Conservation (phyloP, 2,113 vertebrate genomes). For the Psilopsiagon aurifrons region DNA sequence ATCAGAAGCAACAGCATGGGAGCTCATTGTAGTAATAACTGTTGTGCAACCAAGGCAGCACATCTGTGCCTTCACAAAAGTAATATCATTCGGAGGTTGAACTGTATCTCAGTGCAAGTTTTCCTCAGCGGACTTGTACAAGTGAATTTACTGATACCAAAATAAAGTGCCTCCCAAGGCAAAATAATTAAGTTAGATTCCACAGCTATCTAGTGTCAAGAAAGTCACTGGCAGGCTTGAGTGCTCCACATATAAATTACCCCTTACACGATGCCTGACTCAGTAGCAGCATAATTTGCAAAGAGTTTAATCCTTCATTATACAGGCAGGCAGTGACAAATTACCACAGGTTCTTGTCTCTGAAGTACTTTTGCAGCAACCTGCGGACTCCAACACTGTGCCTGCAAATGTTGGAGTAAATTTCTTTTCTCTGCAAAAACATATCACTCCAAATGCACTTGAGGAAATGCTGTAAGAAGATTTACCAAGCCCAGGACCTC, state of each 20-base stretch:
- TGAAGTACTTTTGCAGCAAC: not conserved
- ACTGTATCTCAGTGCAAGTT: not conserved
- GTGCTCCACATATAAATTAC: not conserved
- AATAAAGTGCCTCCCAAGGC: constrained; percentile 7
- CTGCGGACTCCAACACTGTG: not conserved
- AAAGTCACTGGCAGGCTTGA: not conserved
- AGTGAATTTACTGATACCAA: not conserved
- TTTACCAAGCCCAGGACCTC: fast-evolving
- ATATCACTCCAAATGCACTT: not conserved
- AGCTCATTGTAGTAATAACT: fast-evolving
- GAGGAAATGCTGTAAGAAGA: not conserved
- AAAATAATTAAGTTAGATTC: constrained; percentile 30
- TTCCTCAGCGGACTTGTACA: not conserved
- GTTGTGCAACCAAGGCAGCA: not conserved
- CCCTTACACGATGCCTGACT: not conserved
- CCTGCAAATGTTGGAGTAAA: not conserved
- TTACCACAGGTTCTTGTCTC: not conserved
- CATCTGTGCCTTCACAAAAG: not conserved
- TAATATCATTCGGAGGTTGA: not conserved
- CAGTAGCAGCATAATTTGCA: not conserved
- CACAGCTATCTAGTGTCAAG: not conserved
- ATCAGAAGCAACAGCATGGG: not conserved
- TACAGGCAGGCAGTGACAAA: not conserved
- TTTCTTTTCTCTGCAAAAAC: not conserved
- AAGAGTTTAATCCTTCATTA: constrained; percentile 8